Evolutionary conservation across 2,113 vertebrate species (phyloP).

Genomic region (Callipepla californica): DNA sequence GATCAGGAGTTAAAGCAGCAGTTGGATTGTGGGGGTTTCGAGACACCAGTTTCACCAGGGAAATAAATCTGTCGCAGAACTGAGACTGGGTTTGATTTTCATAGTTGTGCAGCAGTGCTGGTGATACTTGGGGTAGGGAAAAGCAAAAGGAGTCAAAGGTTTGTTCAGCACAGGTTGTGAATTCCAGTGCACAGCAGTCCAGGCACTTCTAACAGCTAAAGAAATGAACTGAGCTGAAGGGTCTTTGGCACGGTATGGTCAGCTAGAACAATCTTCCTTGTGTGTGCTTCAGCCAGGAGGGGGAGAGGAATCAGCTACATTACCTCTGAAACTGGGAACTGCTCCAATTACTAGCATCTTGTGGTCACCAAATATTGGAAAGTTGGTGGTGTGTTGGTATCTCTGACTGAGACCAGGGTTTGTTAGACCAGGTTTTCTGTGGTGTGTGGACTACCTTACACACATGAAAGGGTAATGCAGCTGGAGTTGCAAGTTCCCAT

Average conservation of each 20-base stretch:
- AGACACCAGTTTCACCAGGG: not conserved
- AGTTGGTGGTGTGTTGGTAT: not conserved
- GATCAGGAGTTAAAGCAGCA: not conserved
- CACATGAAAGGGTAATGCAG: not conserved
- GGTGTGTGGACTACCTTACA: fast-evolving
- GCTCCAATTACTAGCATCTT: not conserved
- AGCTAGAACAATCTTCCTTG: too few relatives aligned
- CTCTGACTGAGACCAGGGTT: not conserved
- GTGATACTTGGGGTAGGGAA: not conserved
- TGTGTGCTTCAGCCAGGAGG: not conserved
- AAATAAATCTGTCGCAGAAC: not conserved
- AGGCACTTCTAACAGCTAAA: not conserved
- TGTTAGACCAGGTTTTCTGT: not conserved
- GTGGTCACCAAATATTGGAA: not conserved
- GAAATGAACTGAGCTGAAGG: not conserved
- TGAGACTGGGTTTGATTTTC: not conserved
- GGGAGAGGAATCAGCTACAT: not conserved
- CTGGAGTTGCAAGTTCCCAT: not conserved
- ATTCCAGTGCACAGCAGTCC: not conserved
- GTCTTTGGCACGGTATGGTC: not conserved
- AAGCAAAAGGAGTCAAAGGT: not conserved
- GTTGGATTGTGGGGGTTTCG: not conserved
- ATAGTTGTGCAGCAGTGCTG: not conserved
- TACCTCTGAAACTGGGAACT: not conserved
- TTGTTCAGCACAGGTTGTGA: not conserved